phyloP scores from a whole-genome alignment of 2,888 invertebrate species.

The Phrixothrix hirtus region DNA sequence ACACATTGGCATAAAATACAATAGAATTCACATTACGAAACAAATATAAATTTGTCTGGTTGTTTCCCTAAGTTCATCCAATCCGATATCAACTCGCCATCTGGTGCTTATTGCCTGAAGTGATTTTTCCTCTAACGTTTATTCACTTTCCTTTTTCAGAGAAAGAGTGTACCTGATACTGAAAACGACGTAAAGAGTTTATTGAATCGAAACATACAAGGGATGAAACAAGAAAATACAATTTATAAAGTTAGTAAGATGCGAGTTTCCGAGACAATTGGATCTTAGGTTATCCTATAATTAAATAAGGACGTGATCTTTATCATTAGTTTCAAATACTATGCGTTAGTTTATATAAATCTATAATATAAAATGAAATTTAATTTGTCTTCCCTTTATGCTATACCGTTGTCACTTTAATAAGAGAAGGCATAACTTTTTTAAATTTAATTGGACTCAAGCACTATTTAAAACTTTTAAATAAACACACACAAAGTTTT shows the following conservation, averaged over 20 bases:
- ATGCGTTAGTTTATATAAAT: too few species aligned
- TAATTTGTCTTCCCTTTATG: too few species aligned
- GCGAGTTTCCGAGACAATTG: slow-evolving; percentile 45
- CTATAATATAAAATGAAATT: too few species aligned
- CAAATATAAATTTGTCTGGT: slow-evolving; percentile 32
- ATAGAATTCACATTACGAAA: slow-evolving; percentile 30
- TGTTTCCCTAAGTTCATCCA: slow-evolving; percentile 33
- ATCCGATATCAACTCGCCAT: slow-evolving; percentile 35
- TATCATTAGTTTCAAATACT: slow-evolving; percentile 50
- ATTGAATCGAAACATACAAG: slow-evolving; percentile 51
- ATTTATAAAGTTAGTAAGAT: slow-evolving; percentile 54
- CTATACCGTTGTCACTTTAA: too few species aligned
- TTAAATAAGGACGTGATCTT: slow-evolving; percentile 54
- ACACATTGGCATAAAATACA: slow-evolving; percentile 31
- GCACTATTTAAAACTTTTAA: slow-evolving; percentile 9
- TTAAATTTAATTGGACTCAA: too few species aligned
- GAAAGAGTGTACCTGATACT: slow-evolving; percentile 7
- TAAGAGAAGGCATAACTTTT: background rate
- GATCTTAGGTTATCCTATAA: slow-evolving; percentile 52
- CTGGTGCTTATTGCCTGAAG: slow-evolving; percentile 28
- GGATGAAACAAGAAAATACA: slow-evolving; percentile 55
- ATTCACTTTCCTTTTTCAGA: slow-evolving; percentile 24
- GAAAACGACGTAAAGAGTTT: slow-evolving; percentile 36
- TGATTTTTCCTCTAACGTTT: slow-evolving; percentile 16
- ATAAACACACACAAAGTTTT: slow-evolving; percentile 4